Evolutionary conservation across 2,888 invertebrate species (phyloP).

Genomic region (Drosophila subquinaria): DNA sequence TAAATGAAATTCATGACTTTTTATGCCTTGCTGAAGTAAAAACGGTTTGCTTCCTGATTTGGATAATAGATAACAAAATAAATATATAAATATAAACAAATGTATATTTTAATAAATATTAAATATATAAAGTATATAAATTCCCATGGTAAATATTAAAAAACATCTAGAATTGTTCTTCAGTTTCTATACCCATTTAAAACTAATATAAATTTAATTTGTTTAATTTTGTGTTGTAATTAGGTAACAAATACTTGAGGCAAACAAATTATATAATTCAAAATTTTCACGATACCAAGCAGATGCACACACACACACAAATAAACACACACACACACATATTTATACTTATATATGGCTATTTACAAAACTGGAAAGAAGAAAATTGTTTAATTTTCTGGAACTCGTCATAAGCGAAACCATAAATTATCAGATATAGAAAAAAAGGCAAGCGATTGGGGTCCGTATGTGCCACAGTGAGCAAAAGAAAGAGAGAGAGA

Average conservation of each 20-base stretch:
- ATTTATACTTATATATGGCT: conserved; percentile 23
- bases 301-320: conserved; percentile 27
- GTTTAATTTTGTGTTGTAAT: conserved; percentile 27
- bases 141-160: neutral
- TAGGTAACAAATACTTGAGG: conserved; percentile 42
- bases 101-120: too few species aligned
- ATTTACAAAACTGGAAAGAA: conserved; percentile 56
- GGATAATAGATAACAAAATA: neutral
- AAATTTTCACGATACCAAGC: conserved; percentile 37
- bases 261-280: conserved; percentile 52
- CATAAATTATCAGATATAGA: conserved; percentile 79
- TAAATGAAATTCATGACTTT: neutral
- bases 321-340: conserved; percentile 24
- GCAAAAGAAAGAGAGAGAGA: conserved; percentile 9
- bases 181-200: conserved; percentile 1
- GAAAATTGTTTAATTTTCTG: conserved; percentile 83
- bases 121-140: neutral
- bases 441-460: conserved; percentile 36
- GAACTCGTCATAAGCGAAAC: conserved; percentile 83
- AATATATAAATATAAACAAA: neutral
- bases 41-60: neutral
- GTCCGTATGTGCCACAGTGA: conserved; percentile 13
- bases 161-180: neutral
- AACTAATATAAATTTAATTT: conserved; percentile 20
- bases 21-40: neutral